These are phyloP conservation scores for Otolemur crassicaudatus DNA, from an alignment of 2,797 vertebrate species.

Conservation along the genomic window DNA sequence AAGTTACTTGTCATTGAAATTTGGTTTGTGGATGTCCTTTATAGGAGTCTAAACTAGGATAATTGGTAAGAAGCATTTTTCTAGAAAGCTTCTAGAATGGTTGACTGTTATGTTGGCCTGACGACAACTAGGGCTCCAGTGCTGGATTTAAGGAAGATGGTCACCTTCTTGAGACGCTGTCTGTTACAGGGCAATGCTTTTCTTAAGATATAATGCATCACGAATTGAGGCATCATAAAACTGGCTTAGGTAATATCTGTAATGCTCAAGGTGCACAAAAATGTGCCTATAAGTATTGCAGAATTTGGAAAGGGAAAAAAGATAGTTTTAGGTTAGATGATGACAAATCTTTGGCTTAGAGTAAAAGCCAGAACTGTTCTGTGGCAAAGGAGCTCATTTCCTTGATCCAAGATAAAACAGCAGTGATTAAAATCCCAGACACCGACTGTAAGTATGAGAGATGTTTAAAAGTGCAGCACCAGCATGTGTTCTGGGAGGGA, in stretches of 20 bases:
- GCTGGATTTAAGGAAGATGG: neutral
- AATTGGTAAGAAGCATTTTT: neutral
- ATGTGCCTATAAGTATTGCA: neutral
- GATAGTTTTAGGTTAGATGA: neutral
- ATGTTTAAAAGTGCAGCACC: too few species aligned
- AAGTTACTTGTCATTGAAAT: neutral
- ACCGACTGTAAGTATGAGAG: neutral
- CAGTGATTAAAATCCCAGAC: neutral
- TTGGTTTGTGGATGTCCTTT: neutral
- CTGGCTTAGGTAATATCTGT: neutral
- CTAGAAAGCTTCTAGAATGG: neutral
- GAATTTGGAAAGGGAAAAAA: neutral
- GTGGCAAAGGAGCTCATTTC: neutral
- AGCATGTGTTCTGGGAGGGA: rapidly evolving
- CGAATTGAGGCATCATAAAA: neutral
- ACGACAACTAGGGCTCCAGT: neutral
- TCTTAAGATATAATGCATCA: neutral
- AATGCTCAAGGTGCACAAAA: neutral
- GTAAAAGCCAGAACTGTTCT: neutral
- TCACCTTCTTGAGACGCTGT: neutral
- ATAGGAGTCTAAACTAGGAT: neutral
- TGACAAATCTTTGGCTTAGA: neutral
- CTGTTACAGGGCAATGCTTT: too few species aligned
- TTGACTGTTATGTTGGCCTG: neutral
- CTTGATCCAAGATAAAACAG: neutral